A percentile compares a stretch with the other conserved stretches of the same genome.
Conservation (phyloP, 2,888 invertebrate genomes). For the Lepetodrilus schrolli region DNA sequence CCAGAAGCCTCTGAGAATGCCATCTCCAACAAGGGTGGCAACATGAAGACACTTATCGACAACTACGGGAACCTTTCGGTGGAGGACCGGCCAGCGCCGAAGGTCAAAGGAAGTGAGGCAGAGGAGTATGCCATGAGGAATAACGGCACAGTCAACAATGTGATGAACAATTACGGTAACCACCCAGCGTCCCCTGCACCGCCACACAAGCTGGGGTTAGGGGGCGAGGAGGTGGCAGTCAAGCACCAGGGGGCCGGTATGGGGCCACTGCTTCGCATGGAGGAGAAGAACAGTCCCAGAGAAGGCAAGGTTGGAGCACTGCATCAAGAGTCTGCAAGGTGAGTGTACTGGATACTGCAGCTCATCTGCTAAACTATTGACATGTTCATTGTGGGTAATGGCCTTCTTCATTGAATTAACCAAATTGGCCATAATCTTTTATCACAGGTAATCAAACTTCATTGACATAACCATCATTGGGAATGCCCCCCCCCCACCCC, state of each 20-base stretch:
- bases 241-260: conserved; percentile 63
- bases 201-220: conserved; percentile 55
- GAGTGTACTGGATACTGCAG: too few relatives aligned
- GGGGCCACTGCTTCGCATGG: conserved; percentile 66
- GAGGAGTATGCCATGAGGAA: conserved; percentile 63
- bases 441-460: too few relatives aligned
- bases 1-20: conserved; percentile 58
- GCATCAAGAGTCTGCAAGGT: conserved; percentile 65
- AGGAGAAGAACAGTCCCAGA: conserved; percentile 46
- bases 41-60: conserved; percentile 63
- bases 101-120: conserved; percentile 63
- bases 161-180: conserved; percentile 59
- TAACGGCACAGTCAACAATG: conserved; percentile 59
- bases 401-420: too few relatives aligned
- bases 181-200: conserved; percentile 49
- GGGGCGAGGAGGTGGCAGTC: conserved; percentile 57
- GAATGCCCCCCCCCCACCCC: too few relatives aligned
- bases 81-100: conserved; percentile 49
- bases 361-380: too few relatives aligned
- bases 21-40: conserved; percentile 59
- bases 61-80: conserved; percentile 61
- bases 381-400: too few relatives aligned
- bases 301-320: conserved; percentile 58
- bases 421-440: too few relatives aligned
- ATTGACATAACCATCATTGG: too few relatives aligned